These are phyloP conservation scores for Podilymbus podiceps DNA, from an alignment of 2,113 vertebrate species.

Conservation along the genomic window DNA sequence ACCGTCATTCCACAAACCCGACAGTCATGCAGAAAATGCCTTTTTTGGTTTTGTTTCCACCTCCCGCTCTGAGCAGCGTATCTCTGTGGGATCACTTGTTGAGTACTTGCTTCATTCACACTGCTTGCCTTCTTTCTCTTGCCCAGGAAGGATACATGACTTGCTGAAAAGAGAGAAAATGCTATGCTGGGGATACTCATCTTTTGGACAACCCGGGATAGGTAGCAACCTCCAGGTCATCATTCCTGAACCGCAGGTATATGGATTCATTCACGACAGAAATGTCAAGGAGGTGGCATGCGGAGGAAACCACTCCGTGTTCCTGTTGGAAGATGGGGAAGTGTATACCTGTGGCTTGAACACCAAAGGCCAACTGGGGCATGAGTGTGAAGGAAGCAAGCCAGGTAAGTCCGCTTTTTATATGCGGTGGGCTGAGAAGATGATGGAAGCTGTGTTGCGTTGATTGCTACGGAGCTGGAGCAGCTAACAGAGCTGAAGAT, in stretches of 20 bases:
- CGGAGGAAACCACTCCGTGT: conserved; percentile 88
- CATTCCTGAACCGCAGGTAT: conserved; percentile 82
- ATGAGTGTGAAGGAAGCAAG: conserved; percentile 80
- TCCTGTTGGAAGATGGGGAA: conserved; percentile 89
- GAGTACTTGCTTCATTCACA: neutral
- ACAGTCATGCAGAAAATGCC: neutral
- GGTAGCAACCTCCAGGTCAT: conserved; percentile 75
- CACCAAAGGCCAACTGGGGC: conserved; percentile 91
- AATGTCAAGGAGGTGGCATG: conserved; percentile 88
- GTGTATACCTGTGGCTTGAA: conserved; percentile 94
- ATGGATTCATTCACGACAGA: conserved; percentile 79
- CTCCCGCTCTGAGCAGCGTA: neutral
- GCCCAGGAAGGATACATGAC: conserved; percentile 67
- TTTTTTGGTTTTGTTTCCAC: neutral
- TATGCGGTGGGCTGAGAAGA: neutral
- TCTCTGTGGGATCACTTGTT: neutral
- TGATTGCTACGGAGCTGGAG: neutral
- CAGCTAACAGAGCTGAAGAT: neutral
- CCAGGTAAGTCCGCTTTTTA: conserved; percentile 78
- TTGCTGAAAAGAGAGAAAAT: conserved; percentile 80
- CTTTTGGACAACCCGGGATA: conserved; percentile 87
- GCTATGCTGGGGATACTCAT: conserved; percentile 95
- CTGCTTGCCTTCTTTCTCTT: neutral
- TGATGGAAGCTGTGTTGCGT: neutral
- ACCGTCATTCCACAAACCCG: neutral